Percentiles rank a stretch among this genome's conserved stretches.
phyloP scores from a whole-genome alignment of 2,113 vertebrate species.

The Axis porcinus region DNA sequence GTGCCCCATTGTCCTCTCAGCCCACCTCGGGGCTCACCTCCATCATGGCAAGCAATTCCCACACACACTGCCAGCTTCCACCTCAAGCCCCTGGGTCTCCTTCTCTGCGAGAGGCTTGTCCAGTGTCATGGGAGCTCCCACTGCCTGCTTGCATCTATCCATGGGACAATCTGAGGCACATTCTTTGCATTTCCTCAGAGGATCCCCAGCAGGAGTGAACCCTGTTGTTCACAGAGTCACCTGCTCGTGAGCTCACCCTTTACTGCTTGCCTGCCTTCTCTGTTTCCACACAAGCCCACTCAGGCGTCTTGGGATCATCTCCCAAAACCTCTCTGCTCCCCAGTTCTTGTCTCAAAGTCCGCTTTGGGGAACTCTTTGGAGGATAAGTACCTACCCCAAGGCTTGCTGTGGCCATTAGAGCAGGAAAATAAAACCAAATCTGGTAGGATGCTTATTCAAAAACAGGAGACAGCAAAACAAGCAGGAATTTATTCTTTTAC shows the following conservation, averaged over 20 bases:
- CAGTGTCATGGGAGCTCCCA: not conserved
- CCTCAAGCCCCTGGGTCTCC: not conserved
- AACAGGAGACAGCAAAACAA: not conserved
- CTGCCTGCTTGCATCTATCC: accelerated
- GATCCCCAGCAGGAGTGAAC: not conserved
- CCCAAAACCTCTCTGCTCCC: not conserved
- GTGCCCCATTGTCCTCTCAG: not conserved
- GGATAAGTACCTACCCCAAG: not conserved
- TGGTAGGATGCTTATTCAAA: not conserved
- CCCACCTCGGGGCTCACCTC: not conserved
- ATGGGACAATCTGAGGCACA: not conserved
- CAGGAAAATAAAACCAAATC: not conserved
- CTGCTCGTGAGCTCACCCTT: not conserved
- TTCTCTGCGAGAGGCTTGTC: not conserved
- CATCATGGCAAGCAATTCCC: not conserved
- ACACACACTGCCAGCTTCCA: not conserved
- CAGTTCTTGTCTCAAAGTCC: not conserved
- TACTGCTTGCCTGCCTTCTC: not conserved
- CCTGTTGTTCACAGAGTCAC: not conserved
- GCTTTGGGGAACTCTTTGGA: not conserved
- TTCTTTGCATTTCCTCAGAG: not conserved
- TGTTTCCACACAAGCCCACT: not conserved
- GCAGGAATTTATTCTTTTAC: not conserved
- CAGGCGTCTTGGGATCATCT: not conserved
- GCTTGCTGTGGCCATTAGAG: not conserved